Conservation (phyloP, 2,797 vertebrate genomes). For the Eleutherodactylus coqui region DNA sequence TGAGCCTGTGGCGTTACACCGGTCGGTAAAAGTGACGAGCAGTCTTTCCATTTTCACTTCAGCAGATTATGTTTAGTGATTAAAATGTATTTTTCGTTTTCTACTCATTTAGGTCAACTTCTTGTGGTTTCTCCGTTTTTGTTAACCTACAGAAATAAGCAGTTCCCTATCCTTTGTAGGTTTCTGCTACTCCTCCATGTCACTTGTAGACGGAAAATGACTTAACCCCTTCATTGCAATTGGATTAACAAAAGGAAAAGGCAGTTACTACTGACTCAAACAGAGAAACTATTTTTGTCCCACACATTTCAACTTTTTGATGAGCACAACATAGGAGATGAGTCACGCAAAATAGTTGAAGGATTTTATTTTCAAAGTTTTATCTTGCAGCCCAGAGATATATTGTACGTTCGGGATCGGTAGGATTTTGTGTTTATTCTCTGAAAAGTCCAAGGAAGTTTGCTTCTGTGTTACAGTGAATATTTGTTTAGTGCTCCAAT, state of each 20-base stretch:
- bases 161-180: constrained; percentile 26
- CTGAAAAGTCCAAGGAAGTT: too few species aligned
- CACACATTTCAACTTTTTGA: neutral
- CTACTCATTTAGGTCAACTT: constrained; percentile 34
- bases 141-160: constrained; percentile 36
- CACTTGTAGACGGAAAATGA: neutral
- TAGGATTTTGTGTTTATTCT: too few species aligned
- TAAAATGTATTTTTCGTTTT: constrained; percentile 7
- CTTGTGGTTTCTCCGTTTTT: constrained; percentile 46
- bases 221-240: constrained; percentile 29
- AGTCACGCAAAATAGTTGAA: neutral
- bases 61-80: constrained; percentile 21
- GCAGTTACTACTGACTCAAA: neutral
- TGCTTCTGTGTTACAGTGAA: too few species aligned
- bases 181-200: constrained; percentile 45
- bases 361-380: neutral
- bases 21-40: neutral
- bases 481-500: too few species aligned
- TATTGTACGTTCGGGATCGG: too few species aligned
- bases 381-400: too few species aligned
- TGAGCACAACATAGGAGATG: neutral
- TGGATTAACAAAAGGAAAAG: neutral
- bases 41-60: neutral
- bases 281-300: neutral
- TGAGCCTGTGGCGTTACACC: neutral